Evolutionary conservation across 2,797 vertebrate species (phyloP).

Genomic region (Garrulus glandarius): DNA sequence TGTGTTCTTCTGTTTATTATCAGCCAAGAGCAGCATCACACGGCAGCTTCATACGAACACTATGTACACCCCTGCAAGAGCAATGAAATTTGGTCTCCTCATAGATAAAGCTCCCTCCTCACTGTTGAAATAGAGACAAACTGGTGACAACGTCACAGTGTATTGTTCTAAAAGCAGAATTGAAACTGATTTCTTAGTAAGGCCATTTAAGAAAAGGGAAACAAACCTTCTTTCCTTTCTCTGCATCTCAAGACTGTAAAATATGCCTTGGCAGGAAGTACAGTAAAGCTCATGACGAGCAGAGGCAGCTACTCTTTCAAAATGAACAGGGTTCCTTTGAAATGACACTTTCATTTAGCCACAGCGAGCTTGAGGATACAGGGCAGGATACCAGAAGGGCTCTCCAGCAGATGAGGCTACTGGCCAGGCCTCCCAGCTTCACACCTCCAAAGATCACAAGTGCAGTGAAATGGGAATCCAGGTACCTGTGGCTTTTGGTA

Average conservation of each 20-base stretch:
- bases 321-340: background rate
- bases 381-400: background rate
- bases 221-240: background rate
- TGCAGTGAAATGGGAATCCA: background rate
- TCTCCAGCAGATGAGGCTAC: background rate
- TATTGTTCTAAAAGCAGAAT: background rate
- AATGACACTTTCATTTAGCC: background rate
- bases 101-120: background rate
- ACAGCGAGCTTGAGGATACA: background rate
- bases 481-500: background rate
- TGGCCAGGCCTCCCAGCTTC: background rate
- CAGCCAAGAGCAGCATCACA: background rate
- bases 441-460: background rate
- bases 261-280: conserved; percentile 18
- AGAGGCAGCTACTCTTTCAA: conserved; percentile 9
- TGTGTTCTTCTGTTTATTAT: background rate
- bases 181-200: conserved; percentile 21
- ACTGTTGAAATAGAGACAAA: background rate
- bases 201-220: conserved; percentile 6
- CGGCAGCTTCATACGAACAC: background rate
- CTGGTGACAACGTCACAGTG: background rate
- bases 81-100: background rate
- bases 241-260: background rate
- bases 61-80: background rate
- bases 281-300: conserved; percentile 1